Conservation (phyloP, 2,888 invertebrate species). For the Temnothorax unifasciatus region DNA sequence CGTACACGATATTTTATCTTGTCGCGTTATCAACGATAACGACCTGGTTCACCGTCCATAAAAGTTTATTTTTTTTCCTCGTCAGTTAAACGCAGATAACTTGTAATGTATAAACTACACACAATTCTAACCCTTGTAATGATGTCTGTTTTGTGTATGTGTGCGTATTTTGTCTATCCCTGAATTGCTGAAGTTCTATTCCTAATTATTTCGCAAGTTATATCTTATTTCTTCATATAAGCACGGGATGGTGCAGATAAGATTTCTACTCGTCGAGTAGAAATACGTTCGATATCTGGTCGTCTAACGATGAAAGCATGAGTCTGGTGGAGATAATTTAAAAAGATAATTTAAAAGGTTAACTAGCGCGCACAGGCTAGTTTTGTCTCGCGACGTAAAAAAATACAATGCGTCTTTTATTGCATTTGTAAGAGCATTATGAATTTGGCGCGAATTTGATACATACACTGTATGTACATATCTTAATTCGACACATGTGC, state of each 20-base stretch:
- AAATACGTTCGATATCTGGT: neutral
- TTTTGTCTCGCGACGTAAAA: neutral
- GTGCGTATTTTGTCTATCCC: neutral
- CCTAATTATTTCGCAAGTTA: neutral
- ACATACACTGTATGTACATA: neutral
- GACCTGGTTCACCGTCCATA: neutral
- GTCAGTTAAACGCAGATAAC: constrained; percentile 1
- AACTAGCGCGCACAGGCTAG: neutral
- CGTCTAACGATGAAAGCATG: neutral
- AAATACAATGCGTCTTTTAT: constrained; percentile 1
- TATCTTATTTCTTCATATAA: neutral
- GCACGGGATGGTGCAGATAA: neutral
- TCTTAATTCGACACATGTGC: neutral
- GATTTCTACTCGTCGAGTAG: neutral
- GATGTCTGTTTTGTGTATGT: neutral
- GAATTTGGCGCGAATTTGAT: neutral
- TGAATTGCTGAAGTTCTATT: neutral
- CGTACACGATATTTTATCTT: constrained; percentile 60
- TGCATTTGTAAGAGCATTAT: neutral
- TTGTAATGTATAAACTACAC: neutral
- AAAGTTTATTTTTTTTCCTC: constrained; percentile 25
- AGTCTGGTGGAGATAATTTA: neutral
- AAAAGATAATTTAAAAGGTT: constrained; percentile 9
- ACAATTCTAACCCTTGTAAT: neutral
- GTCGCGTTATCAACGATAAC: constrained; percentile 71